Conservation (phyloP, 2,113 vertebrate species). For the Rhombomys opimus region DNA sequence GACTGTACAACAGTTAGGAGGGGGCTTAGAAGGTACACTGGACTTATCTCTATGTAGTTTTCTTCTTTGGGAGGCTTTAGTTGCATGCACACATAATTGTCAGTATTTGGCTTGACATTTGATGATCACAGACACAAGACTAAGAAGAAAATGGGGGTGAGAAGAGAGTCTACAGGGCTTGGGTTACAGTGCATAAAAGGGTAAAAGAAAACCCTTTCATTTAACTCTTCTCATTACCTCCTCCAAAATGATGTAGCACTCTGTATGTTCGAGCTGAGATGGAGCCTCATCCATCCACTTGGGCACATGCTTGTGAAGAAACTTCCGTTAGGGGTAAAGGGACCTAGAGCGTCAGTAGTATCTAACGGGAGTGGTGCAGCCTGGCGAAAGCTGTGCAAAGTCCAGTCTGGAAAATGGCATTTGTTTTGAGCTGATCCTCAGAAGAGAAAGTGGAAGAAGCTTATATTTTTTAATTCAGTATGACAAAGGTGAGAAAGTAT, state of each 20-base stretch:
- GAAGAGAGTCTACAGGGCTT: no score
- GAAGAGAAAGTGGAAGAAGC: neutral
- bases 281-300: neutral
- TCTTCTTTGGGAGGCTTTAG: neutral
- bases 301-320: neutral
- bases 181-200: neutral
- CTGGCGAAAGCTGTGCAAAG: neutral
- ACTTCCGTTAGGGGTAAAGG: neutral
- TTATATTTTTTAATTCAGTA: neutral
- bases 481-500: slow-evolving; percentile 1
- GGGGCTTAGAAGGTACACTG: accelerated
- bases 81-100: accelerated
- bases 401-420: neutral
- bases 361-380: accelerated
- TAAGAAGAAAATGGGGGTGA: neutral
- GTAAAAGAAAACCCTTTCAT: neutral
- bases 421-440: neutral
- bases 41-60: no score
- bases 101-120: neutral
- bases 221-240: neutral
- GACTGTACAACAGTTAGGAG: accelerated
- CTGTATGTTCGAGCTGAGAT: neutral
- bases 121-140: neutral
- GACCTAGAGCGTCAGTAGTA: accelerated
- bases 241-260: no score